Base-by-base conservation (phyloP, 2,113 vertebrate species). In the Forbesichthys agassizii region DNA sequence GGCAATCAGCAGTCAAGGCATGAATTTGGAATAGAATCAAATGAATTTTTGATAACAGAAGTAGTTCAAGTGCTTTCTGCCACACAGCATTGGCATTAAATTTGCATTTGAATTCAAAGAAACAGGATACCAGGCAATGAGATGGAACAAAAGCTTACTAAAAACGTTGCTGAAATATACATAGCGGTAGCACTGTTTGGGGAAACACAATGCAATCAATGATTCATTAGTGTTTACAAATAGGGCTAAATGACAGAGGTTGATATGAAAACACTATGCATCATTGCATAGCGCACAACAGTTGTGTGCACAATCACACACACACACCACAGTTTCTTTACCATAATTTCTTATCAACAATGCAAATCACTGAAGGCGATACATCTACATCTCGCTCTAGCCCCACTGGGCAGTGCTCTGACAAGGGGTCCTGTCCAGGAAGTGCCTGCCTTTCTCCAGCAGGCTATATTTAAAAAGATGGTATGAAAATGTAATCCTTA, bases 391-490 rank as follows among this genome's bases (percentile, higher is more conserved):
- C 52, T 68, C 72, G 83, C 76, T 78, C 74, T 75, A 68, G 71
- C 65, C 82, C 80, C 69, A 51, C n/a, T 56, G 52, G 75, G 57
- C 71, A 67, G 33, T 18, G 0, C 14, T 54, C 13, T 54, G 52
- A 54, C 7, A 73, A 55, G 72, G 51, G 3, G 69, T 77, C 68
- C 67, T 66, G 46, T 77, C 74, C 79, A 81, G 80, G 80, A 83
- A 78, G 73, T 49, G 64, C 57, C 64, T 20, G 52, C 36, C 36
- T 6, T 42, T 54, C 64, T 77, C 74, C 75, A 86, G 83, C 78
- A 65, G 72, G 73, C 75, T 83, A 77, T 85, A 82, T 82, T 82
- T 85, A 81, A 88, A 90, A 73, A 64, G 46, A 85, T 77, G 66
- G 65, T 73, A 79, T 79, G 56, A 61, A 86, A 80, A 42, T 71